These are phyloP conservation scores for Micronisus gabar DNA, from an alignment of 2,113 vertebrate species.

Conservation along the genomic window DNA sequence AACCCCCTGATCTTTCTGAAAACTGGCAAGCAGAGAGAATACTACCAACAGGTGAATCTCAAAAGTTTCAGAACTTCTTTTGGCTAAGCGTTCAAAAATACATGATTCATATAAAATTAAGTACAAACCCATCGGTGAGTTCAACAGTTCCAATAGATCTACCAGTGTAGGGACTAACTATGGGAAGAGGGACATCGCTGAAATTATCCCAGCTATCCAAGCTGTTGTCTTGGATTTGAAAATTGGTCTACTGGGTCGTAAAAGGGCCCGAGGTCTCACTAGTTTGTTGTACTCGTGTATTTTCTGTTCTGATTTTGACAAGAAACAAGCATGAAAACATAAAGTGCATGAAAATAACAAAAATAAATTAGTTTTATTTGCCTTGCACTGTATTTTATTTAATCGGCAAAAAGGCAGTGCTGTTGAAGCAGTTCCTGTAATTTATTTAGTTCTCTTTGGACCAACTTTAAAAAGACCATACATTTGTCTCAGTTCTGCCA, in stretches of 20 bases:
- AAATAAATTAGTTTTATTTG: neutral
- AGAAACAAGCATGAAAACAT: neutral
- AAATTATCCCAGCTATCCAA: neutral
- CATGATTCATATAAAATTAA: rapidly evolving
- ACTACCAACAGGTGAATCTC: neutral
- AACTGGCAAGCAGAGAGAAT: neutral
- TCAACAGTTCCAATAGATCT: neutral
- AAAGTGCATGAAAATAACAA: neutral
- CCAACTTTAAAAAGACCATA: neutral
- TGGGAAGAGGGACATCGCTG: neutral
- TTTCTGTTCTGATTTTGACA: neutral
- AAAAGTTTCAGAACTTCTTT: neutral
- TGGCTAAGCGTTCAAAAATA: neutral
- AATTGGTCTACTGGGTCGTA: neutral
- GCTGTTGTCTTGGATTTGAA: neutral
- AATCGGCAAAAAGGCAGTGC: rapidly evolving
- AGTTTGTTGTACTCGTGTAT: neutral
- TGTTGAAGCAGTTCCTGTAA: neutral
- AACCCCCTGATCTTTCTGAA: neutral
- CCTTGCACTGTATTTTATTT: neutral
- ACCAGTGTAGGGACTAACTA: no score
- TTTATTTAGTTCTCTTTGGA: neutral
- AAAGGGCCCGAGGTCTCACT: neutral
- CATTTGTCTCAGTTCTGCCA: neutral
- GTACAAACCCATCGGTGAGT: rapidly evolving